Percentiles rank a stretch among this genome's conserved stretches.
Conservation (phyloP, 2,113 vertebrate species). For the Rattus norvegicus region DNA sequence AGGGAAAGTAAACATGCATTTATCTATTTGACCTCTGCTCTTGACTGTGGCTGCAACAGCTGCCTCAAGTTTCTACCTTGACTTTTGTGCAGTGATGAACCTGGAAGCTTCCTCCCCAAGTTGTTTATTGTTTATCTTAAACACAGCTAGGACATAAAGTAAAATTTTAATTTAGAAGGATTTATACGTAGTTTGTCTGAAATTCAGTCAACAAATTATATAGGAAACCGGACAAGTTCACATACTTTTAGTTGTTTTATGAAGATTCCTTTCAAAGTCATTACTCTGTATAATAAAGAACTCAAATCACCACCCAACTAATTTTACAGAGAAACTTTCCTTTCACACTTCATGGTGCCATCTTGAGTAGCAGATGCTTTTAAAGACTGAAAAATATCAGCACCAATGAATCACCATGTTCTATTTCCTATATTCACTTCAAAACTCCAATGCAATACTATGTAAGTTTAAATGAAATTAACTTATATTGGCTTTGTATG, state of each 20-base stretch:
- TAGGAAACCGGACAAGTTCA: background rate
- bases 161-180: slow-evolving; percentile 7
- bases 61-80: background rate
- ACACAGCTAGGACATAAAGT: background rate
- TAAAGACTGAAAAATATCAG: slow-evolving; percentile 40
- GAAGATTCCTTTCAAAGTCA: background rate
- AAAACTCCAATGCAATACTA: background rate
- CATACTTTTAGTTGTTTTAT: slow-evolving; percentile 20
- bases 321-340: slow-evolving; percentile 41
- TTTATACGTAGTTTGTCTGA: slow-evolving; percentile 6
- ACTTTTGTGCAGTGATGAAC: background rate
- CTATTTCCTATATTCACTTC: background rate
- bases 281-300: slow-evolving; percentile 45
- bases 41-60: background rate
- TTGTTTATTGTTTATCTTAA: background rate
- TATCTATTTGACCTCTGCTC: too few relatives aligned
- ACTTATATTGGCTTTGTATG: background rate
- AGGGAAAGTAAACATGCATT: background rate
- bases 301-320: background rate
- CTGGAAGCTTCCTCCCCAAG: background rate
- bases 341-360: slow-evolving; percentile 40
- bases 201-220: background rate
- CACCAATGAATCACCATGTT: slow-evolving; percentile 45
- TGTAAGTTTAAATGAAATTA: background rate
- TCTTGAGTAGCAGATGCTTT: slow-evolving; percentile 61